Evolutionary conservation across 2,797 vertebrate genomes (phyloP).

Genomic region (Lacerta agilis): DNA sequence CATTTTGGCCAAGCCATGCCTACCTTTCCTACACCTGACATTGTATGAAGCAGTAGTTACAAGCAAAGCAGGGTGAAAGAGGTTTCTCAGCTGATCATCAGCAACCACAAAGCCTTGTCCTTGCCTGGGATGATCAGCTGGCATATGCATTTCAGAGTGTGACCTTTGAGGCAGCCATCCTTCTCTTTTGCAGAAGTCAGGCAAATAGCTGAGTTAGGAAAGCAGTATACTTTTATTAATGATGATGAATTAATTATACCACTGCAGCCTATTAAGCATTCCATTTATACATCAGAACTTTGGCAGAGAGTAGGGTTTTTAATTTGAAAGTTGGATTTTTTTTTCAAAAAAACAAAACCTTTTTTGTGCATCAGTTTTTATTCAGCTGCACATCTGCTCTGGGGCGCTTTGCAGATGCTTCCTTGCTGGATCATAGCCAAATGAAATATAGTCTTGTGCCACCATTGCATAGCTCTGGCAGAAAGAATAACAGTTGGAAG

Average conservation of each 20-base stretch:
- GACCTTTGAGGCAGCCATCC: slow-evolving; percentile 30
- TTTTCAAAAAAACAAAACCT: slow-evolving; percentile 24
- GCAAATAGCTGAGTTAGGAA: slow-evolving; percentile 28
- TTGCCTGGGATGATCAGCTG: slow-evolving; percentile 3
- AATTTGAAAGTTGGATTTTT: slow-evolving; percentile 47
- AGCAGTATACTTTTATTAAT: slow-evolving; percentile 48
- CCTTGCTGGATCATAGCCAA: slow-evolving; percentile 43
- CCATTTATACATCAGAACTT: slow-evolving; percentile 48
- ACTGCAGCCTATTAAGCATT: slow-evolving; percentile 42
- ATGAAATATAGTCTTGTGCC: slow-evolving; percentile 32
- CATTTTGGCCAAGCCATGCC: no score
- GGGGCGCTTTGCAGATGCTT: slow-evolving; percentile 51
- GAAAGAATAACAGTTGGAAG: slow-evolving; percentile 24
- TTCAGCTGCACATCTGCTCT: slow-evolving; percentile 35
- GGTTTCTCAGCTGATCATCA: not conserved
- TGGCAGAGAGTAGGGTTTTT: slow-evolving; percentile 37
- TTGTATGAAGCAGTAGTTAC: no score
- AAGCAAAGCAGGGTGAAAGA: no score
- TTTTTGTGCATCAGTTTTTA: slow-evolving; percentile 46
- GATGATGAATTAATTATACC: slow-evolving; percentile 52
- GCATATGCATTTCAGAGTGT: not conserved
- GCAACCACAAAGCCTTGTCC: not conserved
- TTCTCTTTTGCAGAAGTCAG: slow-evolving; percentile 16
- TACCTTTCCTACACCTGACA: no score
- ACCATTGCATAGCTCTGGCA: slow-evolving; percentile 5